A percentile compares a stretch with the other conserved stretches of the same genome.
phyloP scores from a whole-genome alignment of 2,888 invertebrate genomes.

The Thumatha senex region DNA sequence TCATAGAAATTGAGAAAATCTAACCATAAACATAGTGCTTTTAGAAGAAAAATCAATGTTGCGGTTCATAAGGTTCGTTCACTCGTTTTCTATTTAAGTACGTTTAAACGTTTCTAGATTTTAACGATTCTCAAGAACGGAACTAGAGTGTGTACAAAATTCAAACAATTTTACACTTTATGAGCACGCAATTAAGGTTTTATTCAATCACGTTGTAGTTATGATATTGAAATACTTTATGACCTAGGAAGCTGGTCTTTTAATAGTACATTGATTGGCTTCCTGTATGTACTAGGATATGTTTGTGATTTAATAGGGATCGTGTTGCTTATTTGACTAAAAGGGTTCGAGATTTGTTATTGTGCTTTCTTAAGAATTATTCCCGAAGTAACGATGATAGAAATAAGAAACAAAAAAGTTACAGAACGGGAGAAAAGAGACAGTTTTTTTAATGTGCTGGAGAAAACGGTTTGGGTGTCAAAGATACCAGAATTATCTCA shows the following conservation, averaged over 20 bases:
- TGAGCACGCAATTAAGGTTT: neutral
- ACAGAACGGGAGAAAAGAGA: no score
- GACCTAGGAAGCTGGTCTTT: slow-evolving; percentile 12
- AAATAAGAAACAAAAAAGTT: no score
- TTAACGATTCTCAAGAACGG: slow-evolving; percentile 33
- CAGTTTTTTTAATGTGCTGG: no score
- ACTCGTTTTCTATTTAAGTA: slow-evolving; percentile 40
- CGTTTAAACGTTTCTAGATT: slow-evolving; percentile 20
- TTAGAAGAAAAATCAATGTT: slow-evolving; percentile 17
- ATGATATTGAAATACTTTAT: slow-evolving; percentile 11
- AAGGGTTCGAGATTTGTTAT: neutral
- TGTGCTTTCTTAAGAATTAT: no score
- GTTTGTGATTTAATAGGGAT: neutral
- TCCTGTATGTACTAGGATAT: slow-evolving; percentile 11
- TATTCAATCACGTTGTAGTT: neutral
- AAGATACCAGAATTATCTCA: no score
- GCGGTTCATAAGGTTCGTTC: slow-evolving; percentile 41
- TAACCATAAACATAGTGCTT: neutral
- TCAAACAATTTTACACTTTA: slow-evolving; percentile 9
- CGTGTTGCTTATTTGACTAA: neutral
- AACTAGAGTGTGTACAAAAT: slow-evolving; percentile 3
- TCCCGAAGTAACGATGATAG: no score
- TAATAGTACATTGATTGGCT: slow-evolving; percentile 9
- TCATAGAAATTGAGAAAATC: neutral
- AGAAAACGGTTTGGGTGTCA: no score